Evolutionary conservation across 2,888 invertebrate genomes (phyloP).

Genomic region (Galeruca laticollis): DNA sequence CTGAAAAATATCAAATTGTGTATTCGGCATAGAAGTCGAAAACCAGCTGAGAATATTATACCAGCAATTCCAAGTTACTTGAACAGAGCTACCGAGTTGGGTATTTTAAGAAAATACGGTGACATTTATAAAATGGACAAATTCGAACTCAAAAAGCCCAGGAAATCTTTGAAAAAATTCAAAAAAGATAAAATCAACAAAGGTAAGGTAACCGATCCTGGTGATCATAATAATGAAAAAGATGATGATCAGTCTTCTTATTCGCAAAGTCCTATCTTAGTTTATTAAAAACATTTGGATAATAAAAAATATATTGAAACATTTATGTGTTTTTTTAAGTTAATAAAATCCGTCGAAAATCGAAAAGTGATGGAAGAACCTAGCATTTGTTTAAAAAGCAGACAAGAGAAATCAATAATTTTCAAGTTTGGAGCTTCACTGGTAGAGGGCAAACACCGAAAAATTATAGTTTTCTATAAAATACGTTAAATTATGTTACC

Average conservation of each 20-base stretch:
- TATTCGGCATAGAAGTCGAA: conserved; percentile 47
- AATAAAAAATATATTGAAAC: not conserved
- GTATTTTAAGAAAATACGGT: conserved; percentile 47
- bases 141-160: conserved; percentile 40
- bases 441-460: too few species aligned
- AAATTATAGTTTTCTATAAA: too few species aligned
- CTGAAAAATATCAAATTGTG: conserved; percentile 47
- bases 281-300: not conserved
- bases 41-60: conserved; percentile 34
- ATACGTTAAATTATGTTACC: too few species aligned
- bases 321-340: not conserved
- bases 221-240: conserved; percentile 14
- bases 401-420: too few species aligned
- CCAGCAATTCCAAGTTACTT: conserved; percentile 46
- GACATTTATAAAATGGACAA: conserved; percentile 46
- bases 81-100: conserved; percentile 48
- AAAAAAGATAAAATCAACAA: conserved; percentile 22
- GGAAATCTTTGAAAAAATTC: conserved; percentile 26
- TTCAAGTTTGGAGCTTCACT: too few species aligned
- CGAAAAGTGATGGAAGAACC: too few species aligned
- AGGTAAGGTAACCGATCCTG: conserved; percentile 37
- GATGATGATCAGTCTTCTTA: not conserved
- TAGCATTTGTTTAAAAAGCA: too few species aligned
- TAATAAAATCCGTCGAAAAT: not conserved
- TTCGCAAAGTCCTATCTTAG: not conserved